These are phyloP conservation scores for Myripristis murdjan DNA, from an alignment of 2,797 vertebrate species.

Conservation along the genomic window DNA sequence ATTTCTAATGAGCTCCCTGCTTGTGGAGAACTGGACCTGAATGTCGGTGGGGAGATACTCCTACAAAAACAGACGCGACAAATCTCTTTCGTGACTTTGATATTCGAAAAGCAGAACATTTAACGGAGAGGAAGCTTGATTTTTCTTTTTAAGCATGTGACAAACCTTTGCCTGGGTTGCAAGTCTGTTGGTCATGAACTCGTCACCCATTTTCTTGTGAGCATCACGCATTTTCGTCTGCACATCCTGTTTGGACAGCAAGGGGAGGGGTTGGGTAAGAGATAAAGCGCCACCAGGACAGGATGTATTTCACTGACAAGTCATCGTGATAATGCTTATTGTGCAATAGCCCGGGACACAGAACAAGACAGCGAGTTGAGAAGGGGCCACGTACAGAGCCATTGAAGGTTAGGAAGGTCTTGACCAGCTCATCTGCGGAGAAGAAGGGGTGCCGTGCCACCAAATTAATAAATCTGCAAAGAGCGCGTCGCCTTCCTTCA, in stretches of 20 bases:
- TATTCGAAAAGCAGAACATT: background rate
- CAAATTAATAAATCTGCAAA: constrained; percentile 94
- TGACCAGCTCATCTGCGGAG: constrained; percentile 92
- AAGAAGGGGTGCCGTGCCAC: constrained; percentile 95
- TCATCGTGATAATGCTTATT: constrained; percentile 24
- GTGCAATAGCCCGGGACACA: constrained; percentile 7
- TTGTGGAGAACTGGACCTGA: constrained; percentile 93
- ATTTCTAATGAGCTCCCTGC: constrained; percentile 95
- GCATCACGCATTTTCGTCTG: constrained; percentile 93
- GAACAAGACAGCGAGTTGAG: background rate
- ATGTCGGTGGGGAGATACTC: constrained; percentile 96
- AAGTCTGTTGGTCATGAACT: constrained; percentile 93
- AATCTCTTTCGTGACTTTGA: background rate
- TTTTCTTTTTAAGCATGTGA: background rate
- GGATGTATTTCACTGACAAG: constrained; percentile 35
- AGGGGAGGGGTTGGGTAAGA: constrained; percentile 20
- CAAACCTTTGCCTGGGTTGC: constrained; percentile 94
- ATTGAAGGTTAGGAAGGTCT: constrained; percentile 94
- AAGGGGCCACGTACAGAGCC: constrained; percentile 89
- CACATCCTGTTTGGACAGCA: constrained; percentile 88
- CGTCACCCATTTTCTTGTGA: constrained; percentile 93
- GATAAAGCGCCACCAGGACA: constrained; percentile 33
- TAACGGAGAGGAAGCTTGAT: background rate
- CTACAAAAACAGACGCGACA: constrained; percentile 74
- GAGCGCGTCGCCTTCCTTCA: constrained; percentile 91